phyloP scores from a whole-genome alignment of 2,797 vertebrate species.

The Pangasius sanitwongsei region DNA sequence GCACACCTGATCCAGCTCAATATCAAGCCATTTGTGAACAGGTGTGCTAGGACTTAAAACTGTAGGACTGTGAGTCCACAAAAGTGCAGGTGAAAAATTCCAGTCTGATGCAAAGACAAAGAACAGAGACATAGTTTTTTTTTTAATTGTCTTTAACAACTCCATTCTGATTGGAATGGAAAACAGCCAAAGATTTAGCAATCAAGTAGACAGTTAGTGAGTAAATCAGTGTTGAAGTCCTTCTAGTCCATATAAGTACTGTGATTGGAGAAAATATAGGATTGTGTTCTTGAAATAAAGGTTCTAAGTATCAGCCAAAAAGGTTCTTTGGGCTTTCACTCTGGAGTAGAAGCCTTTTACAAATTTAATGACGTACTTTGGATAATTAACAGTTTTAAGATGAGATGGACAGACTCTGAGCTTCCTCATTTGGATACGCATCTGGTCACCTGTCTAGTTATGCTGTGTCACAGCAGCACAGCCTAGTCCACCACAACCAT shows the following conservation, averaged over 20 bases:
- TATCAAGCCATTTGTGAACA: neutral
- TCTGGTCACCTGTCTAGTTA: constrained; percentile 15
- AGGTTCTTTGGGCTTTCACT: neutral
- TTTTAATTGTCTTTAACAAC: constrained; percentile 40
- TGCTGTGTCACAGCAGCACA: neutral
- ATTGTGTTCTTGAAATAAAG: neutral
- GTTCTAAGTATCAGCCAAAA: neutral
- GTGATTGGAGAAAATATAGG: neutral
- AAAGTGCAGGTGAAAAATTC: constrained; percentile 29
- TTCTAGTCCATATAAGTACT: neutral
- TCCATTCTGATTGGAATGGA: neutral
- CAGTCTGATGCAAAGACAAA: neutral
- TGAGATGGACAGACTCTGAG: neutral
- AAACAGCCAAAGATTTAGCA: neutral
- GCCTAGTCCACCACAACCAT: constrained; percentile 79
- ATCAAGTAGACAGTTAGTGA: neutral
- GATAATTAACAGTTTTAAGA: too few relatives aligned
- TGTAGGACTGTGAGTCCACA: neutral
- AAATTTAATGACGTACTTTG: neutral
- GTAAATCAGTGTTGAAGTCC: neutral
- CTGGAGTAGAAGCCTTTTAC: neutral
- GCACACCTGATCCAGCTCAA: neutral
- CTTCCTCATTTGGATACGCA: constrained; percentile 1
- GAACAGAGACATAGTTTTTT: neutral
- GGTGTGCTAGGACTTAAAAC: neutral